Percentiles rank a stretch among this genome's conserved stretches.
Conservation (phyloP, 2,797 vertebrate genomes). For the Sebastiscus albofasciatus region DNA sequence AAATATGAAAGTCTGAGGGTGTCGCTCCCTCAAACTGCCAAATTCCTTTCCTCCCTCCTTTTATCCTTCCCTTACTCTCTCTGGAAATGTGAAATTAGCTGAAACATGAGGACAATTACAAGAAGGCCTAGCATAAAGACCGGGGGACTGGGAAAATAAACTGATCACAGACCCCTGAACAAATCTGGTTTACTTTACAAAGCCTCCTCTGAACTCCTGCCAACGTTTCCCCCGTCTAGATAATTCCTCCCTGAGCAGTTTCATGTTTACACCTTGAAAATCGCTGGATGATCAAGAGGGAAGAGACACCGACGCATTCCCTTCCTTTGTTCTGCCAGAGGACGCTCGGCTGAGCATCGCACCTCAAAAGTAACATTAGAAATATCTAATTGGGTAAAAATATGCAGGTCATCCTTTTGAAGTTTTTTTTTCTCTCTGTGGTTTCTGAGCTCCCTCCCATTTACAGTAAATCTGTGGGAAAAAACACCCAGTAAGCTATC, state of each 20-base stretch:
- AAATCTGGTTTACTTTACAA: constrained; percentile 84
- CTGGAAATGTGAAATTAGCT: constrained; percentile 82
- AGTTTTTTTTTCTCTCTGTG: constrained; percentile 55
- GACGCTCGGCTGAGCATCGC: constrained; percentile 69
- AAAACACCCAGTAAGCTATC: constrained; percentile 56
- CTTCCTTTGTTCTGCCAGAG: constrained; percentile 74
- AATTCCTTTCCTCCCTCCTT: constrained; percentile 52
- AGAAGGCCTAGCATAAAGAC: constrained; percentile 70
- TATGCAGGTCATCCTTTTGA: constrained; percentile 74
- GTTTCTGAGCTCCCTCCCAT: constrained; percentile 25
- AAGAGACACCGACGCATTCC: constrained; percentile 44
- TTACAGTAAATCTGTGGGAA: constrained; percentile 71
- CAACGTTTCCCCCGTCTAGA: constrained; percentile 67
- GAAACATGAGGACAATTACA: constrained; percentile 82
- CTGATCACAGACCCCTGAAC: constrained; percentile 76
- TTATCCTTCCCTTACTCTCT: constrained; percentile 55
- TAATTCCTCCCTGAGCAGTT: constrained; percentile 75
- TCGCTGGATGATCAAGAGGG: constrained; percentile 71
- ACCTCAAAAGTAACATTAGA: constrained; percentile 82
- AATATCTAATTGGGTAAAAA: constrained; percentile 72
- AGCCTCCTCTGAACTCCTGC: constrained; percentile 81
- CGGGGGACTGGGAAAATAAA: constrained; percentile 79
- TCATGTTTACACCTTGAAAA: constrained; percentile 81
- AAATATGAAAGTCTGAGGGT: constrained; percentile 57
- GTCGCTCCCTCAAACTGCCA: constrained; percentile 52